These are phyloP conservation scores for Dysmachus trigonus DNA, from an alignment of 2,888 invertebrate genomes.

Conservation along the genomic window DNA sequence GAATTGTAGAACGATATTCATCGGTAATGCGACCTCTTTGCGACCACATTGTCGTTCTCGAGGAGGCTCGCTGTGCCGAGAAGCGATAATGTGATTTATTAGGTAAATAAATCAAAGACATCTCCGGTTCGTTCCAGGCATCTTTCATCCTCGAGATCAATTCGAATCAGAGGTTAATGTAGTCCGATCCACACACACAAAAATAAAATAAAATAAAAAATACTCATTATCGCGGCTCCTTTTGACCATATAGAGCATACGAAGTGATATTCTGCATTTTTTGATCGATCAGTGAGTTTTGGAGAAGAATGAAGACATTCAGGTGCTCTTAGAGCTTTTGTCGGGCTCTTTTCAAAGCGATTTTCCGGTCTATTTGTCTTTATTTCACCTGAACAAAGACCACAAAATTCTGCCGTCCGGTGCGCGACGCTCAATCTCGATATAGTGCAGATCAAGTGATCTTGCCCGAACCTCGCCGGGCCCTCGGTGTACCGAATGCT, in stretches of 20 bases:
- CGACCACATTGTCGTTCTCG: not conserved
- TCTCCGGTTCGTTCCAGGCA: conserved; percentile 33
- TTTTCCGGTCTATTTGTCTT: conserved; percentile 9
- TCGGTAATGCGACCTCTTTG: conserved; percentile 27
- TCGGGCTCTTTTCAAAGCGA: not conserved
- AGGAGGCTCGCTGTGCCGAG: not conserved
- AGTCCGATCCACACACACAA: not conserved
- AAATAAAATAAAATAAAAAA: too few relatives aligned
- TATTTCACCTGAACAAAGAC: not conserved
- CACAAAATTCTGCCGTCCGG: not conserved
- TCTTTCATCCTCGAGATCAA: conserved; percentile 34
- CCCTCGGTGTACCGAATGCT: not conserved
- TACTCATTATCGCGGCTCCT: conserved; percentile 38
- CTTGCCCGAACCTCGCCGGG: not conserved
- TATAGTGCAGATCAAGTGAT: not conserved
- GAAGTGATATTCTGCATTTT: not conserved
- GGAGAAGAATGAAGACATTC: conserved; percentile 25
- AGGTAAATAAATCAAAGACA: conserved; percentile 39
- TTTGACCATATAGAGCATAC: not conserved
- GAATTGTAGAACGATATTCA: not conserved
- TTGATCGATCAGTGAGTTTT: conserved; percentile 16
- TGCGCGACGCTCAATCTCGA: not conserved
- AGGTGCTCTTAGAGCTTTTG: not conserved
- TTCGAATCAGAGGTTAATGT: conserved; percentile 25
- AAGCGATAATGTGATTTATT: conserved; percentile 45